phyloP scores from a whole-genome alignment of 2,113 vertebrate species.

The Tricholaema leucomelas region DNA sequence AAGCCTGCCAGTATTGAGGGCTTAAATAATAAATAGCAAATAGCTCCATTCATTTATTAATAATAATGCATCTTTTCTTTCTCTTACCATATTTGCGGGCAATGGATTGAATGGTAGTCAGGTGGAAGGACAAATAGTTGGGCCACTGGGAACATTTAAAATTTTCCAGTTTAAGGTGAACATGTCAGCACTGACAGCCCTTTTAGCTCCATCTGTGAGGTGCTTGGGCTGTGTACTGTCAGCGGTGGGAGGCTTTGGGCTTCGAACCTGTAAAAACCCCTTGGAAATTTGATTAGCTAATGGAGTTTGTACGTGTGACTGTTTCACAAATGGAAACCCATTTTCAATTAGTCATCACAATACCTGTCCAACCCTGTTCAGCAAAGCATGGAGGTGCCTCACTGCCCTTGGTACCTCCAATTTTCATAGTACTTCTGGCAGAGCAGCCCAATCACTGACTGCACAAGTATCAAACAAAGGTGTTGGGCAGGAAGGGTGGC shows the following conservation, averaged over 20 bases:
- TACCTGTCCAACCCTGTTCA: background rate
- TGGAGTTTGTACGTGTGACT: background rate
- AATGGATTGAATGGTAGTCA: constrained; percentile 67
- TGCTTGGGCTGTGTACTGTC: background rate
- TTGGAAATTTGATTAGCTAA: constrained; percentile 40
- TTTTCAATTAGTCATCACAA: background rate
- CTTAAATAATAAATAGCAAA: constrained; percentile 87
- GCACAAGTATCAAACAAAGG: background rate
- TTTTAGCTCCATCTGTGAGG: constrained; percentile 17
- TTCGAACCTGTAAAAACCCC: background rate
- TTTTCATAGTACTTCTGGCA: background rate
- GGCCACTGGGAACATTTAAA: constrained; percentile 74
- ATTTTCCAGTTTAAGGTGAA: constrained; percentile 75
- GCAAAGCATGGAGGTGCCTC: background rate
- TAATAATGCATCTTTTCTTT: constrained; percentile 76
- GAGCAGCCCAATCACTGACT: background rate
- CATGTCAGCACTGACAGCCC: constrained; percentile 52
- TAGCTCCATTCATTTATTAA: constrained; percentile 84
- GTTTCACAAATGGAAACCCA: constrained; percentile 5
- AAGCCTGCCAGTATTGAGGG: constrained; percentile 71
- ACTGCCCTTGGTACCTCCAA: background rate
- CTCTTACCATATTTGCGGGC: constrained; percentile 57
- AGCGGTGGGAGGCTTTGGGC: background rate
- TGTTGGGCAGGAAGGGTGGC: background rate
- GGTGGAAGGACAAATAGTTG: constrained; percentile 75